Conservation (phyloP, 2,797 vertebrate species). For the Cyclura pinguis region DNA sequence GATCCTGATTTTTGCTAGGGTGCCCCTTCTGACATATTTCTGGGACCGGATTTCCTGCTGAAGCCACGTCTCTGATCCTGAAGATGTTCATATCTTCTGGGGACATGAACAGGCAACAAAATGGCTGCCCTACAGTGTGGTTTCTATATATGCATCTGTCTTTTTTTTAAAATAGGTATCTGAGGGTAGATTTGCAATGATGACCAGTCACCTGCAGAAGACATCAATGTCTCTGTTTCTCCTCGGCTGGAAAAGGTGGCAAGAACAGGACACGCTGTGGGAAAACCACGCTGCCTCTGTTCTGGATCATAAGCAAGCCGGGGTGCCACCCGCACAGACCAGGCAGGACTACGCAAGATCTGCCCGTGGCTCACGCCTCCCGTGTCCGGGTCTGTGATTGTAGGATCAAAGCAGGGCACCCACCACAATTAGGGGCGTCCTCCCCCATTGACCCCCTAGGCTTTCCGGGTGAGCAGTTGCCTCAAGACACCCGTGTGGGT, state of each 20-base stretch:
- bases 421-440: not conserved
- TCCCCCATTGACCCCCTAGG: not conserved
- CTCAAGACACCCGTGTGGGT: slow-evolving; percentile 45
- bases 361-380: not conserved
- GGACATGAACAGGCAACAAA: not conserved
- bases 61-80: not conserved
- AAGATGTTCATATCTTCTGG: too few species aligned
- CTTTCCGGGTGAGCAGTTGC: not conserved
- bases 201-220: not conserved
- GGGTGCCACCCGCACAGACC: not conserved
- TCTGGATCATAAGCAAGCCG: not conserved
- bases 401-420: not conserved
- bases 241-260: not conserved
- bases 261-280: too few species aligned
- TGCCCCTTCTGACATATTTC: too few species aligned
- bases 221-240: not conserved
- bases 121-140: not conserved
- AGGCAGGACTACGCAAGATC: not conserved
- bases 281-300: too few species aligned
- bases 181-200: not conserved
- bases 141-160: too few species aligned
- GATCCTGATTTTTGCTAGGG: not conserved
- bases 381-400: not conserved
- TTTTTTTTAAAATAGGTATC: not conserved
- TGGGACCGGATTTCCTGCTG: not conserved